Base-by-base conservation (phyloP, 1,140 invertebrate genomes). In the Prorops nasuta region DNA sequence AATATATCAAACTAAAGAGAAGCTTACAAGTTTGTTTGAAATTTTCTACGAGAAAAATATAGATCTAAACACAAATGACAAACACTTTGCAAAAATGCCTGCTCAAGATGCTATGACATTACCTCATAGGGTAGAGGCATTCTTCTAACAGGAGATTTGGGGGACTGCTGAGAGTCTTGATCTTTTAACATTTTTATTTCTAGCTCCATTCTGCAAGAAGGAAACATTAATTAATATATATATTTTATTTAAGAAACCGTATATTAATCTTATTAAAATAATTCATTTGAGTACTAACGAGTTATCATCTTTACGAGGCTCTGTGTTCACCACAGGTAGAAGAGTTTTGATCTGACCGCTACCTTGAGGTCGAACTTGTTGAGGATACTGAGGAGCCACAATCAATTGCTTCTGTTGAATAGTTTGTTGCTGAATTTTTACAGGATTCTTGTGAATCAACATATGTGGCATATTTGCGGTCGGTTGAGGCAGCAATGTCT, bases 121-220 rank as follows among this genome's bases (percentile, higher is more conserved):
- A 76, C 74, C 70, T 77, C 74, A 28, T 73, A 76, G 37, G 70
- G 63, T 42, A 69, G 62, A 8, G 74, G 72, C 61, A 69, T 61
- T 60, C 70, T 61, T 47, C 62, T 63, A 10, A 66, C 54, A 6
- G 72, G 66, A 12, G 71, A 74, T 16, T 58, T 52, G 10, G 59
- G 53, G 6, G 40, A 31, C 37, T 62, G 51, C 28, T 61, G 60
- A n/a, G 15, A 22, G 19, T 69, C 65, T 10, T 74, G 66, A 40
- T 70, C 68, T 31, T 72, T 69, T 1, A 57, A 18, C 15, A 43
- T n/a, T 3, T 55, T 60, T 35, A 37, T 44, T 44, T 73, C 68
- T 0, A 35, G 10, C 20, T 74, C 70, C 4, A 49, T 56, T 51
- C 73, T 76, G 38, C 1, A 60, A 56, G 44, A 44, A 41, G 32